Conservation (phyloP, 1,140 invertebrate species). For the Harlomillsia oculata region DNA sequence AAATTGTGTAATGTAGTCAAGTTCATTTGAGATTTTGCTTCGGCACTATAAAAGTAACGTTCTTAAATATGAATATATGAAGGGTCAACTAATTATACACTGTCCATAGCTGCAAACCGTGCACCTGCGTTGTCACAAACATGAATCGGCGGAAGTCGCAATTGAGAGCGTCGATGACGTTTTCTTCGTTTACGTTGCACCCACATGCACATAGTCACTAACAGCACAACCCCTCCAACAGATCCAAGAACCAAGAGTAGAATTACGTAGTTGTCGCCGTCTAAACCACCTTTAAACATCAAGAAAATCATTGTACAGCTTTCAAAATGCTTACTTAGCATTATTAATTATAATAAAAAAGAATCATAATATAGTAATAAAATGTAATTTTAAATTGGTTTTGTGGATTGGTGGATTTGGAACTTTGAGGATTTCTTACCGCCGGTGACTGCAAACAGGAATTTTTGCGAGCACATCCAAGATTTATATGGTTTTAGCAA, state of each 20-base stretch:
- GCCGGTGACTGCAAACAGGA: too few species aligned
- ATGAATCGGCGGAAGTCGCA: constrained; percentile 30
- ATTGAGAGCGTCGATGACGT: constrained; percentile 20
- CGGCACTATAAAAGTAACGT: neutral
- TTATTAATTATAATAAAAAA: too few species aligned
- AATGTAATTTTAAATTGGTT: too few species aligned
- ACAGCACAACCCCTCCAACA: constrained; percentile 7
- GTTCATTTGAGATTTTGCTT: neutral
- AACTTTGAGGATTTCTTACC: too few species aligned
- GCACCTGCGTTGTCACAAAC: constrained; percentile 35
- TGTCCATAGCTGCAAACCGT: constrained; percentile 33
- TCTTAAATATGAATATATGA: neutral
- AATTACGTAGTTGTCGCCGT: constrained; percentile 24
- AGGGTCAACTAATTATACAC: constrained; percentile 25
- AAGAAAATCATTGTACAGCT: neutral
- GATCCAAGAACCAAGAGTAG: constrained; percentile 18
- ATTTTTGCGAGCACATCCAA: too few species aligned
- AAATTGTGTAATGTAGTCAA: neutral
- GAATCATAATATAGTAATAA: too few species aligned
- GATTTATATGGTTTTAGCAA: too few species aligned
- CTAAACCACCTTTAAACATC: constrained; percentile 7
- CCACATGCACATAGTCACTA: constrained; percentile 26
- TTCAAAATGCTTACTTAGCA: neutral
- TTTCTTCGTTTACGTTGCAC: constrained; percentile 27
- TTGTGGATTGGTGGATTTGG: too few species aligned